Base-by-base conservation (phyloP, 2,113 vertebrate species). In the Dryoscopus gambensis region DNA sequence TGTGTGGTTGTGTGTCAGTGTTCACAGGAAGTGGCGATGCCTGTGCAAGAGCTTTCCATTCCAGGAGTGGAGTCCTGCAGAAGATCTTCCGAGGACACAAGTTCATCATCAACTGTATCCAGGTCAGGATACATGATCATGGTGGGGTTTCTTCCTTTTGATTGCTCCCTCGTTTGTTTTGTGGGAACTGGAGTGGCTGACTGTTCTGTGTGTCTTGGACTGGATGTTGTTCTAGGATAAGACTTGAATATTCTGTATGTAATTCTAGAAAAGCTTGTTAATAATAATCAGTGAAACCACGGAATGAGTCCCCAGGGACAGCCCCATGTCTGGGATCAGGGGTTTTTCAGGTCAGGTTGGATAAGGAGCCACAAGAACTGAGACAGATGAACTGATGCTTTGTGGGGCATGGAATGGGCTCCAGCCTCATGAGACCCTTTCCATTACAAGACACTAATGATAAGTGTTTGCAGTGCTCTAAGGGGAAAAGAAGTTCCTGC, bases 21-120 rank as follows among this genome's bases (percentile, higher is more conserved):
- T 98, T 98, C 95, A 98, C 98, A 8, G 98, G 98, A 94, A 98
- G 98, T 4, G 98, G 98, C 1, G 98, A 98, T 52, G 97, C 98
- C 76, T 98, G 98, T 16, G 98, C 98, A 22, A 96, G 98, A 76
- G 98, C 98, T 75, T 98, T 98, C 86, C 98, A 98, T 55, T 97
- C 98, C 75, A 98, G 87, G 77, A 98, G 98, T 0, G 98, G 98
- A 13, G 97, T 94, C 55, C 95, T 98, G 83, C 98, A 97, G 95
- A 97, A 97, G 96, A 98, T 98, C 74, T 98, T 98, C 92, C 98
- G 98, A 52, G 98, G 98, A 57, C 98, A 98, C 69, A 97, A 97
- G 49, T 98, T 98, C 81, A 91, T 98, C 96, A 98, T 98, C 93
- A 98, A 98, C 97, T 98, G 98, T 75, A 97, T 98, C 94, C 98